Base-by-base conservation (phyloP, 2,797 vertebrate genomes). In the Alcedo atthis region DNA sequence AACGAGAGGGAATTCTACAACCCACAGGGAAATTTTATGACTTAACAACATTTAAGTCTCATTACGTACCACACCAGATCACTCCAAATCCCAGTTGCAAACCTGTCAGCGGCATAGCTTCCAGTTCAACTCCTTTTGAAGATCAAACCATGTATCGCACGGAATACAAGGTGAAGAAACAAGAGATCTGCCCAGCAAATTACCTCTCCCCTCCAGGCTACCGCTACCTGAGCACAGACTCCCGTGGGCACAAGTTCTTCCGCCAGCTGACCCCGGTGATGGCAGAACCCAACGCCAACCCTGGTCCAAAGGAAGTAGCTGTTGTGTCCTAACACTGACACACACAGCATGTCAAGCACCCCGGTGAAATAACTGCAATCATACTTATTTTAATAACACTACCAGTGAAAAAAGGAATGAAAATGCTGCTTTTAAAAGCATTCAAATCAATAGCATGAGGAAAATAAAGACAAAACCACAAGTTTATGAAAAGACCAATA, bases 181-280 rank as follows among this genome's bases (percentile, higher is more conserved):
- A 15, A 26, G 96, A 96, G 24, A 48, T 95, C 19, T 99, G 98
- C 87, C 98, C 98, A 1, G 98, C 97, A 35, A 96, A 84, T 40
- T 97, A 97, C 2, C 91, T 97, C 3, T 94, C 70, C 21, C 98
- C 97, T 13, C 96, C 96, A 5, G 98, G 98, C 24, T 99, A 98
- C 11, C 24, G 96, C 42, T 98, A 98, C 54, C 94, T 98, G 58
- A 97, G 69, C 28, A 96, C 91, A 19, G 95, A 98, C 91, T 88
- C 97, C 57, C 94, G 74, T 16, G 98, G 98, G 32, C 98, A 99
- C 96, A 98, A 93, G 69, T 98, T 98, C 92, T 99, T 98, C 96
- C 96, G 89, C 63, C 97, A 91, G 87, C 10, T 96, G 32, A 88
- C 90, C 25, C 95, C 97, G 37, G 66, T 95, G 32, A 71, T 67